Evolutionary conservation across 2,888 invertebrate species (phyloP), one percentile per base, ranked within the genome.

Genomic region (Epirrita christyi): DNA sequence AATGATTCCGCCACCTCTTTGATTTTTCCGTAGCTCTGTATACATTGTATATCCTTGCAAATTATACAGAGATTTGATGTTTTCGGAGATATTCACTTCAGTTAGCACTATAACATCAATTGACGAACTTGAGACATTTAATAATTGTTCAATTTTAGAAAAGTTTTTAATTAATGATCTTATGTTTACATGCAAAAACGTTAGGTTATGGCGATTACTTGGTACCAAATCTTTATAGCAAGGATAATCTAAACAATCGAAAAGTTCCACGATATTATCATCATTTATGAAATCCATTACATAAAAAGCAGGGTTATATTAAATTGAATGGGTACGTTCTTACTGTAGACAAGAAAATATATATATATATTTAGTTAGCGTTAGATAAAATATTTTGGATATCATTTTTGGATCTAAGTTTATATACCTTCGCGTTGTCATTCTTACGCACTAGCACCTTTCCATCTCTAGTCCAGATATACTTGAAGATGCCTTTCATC

Each of bases 1-100:
- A 13, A 49, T 49, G 0, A 49, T 41, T 6, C 49, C 49, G 9
- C 49, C 49, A 8, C 49, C 41, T 49, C 40, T 49, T 10, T n/a
- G 34, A 6, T 13, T 13, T 34, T 28, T 40, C 15, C 38, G 38
- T 13, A 40, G 6, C 38, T 40, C 38, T 0, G 38, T 7, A 13
- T 40, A 40, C 49, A 41, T 40, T 15, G 49, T 49, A 15, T 49
- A 49, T 4, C 34, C 49, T 10, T 40, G 10, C 7, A 49, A 11
- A 10, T 27, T 49, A 15, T 34, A 49, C 6, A 34, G 15, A 2
- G 41, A 34, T 34, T 41, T 6, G n/a, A 13, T 44, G 8, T 28
- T 14, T 27, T n/a, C 27, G 7, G 27, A 42, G n/a, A 42, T 10
- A 6, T 42, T 27, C 10, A 28, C 21, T 13, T 28, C 28, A 27